Base-by-base conservation (phyloP, 1,140 invertebrate species). In the Reticulitermes speratus region DNA sequence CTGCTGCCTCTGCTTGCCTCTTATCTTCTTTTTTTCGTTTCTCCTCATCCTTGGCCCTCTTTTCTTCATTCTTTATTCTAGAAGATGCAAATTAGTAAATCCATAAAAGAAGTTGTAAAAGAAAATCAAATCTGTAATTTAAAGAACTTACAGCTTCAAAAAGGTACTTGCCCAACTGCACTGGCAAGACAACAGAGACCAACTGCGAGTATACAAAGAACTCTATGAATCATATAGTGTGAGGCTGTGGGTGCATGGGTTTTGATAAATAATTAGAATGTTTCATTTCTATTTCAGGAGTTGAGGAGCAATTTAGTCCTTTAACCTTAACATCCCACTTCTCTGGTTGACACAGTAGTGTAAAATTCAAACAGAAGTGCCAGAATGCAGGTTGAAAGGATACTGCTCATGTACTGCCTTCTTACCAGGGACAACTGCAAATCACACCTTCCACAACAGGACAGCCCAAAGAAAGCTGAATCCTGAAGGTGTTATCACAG, bases 1-100 rank as follows among this genome's bases (percentile, higher is more conserved):
- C 94, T 75, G 94, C 94, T 16, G 95, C 95, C 2, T 94, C 93
- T 89, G 96, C 96, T 87, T 94, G 93, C 89, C 95, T 96, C 89
- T 95, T 94, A 88, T 95, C 93, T 89, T 94, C 93, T 88, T 94
- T 93, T 88, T 95, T 93, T 86, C 93, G 88, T 88, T 92, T 94
- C 88, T 94, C 94, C 92, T 93, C 88, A 91, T 93, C 88, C 90
- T 92, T 89, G 44, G 90, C 89, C 85, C 82, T 82, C 85, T 86
- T 86, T 81, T 86, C 85, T 82, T 86, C 85, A 82, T 82, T 82
- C 52, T 86, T 86, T 45, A 86, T 83, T n/a, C 85, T 86, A 83
- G n/a, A 84, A n/a, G 23, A 85, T n/a, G 3, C 32, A 44, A 85
- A 14, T 38, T 59, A 14, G 19, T 32, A 82, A 32, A 30, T 32